phyloP scores from a whole-genome alignment of 2,888 invertebrate species.

The Tupiocoris notatus region DNA sequence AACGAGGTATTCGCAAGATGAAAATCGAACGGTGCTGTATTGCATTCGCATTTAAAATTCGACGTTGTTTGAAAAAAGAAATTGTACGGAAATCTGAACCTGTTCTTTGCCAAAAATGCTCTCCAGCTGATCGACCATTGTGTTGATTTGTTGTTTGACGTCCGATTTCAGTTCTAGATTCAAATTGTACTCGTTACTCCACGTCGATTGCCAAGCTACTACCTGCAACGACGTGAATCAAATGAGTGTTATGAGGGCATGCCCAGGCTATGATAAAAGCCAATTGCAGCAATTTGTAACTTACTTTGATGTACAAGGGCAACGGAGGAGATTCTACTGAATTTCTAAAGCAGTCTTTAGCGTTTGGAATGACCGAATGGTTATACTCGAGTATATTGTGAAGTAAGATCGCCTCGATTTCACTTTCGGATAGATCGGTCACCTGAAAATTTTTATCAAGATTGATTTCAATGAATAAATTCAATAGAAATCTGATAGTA shows the following conservation, averaged over 20 bases:
- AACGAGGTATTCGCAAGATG: no score
- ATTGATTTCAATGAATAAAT: no score
- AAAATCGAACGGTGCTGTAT: no score
- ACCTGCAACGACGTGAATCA: no score
- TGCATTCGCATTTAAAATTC: no score
- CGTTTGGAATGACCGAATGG: conserved; percentile 63
- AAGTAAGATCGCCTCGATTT: conserved; percentile 59
- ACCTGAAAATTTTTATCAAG: no score
- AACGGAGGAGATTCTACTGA: conserved; percentile 28
- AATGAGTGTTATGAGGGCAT: no score
- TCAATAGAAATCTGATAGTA: no score
- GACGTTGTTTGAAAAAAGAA: not conserved
- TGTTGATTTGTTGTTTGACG: conserved; percentile 63
- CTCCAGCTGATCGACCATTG: conserved; percentile 68
- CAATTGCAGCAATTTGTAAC: not conserved
- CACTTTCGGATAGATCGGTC: conserved; percentile 57
- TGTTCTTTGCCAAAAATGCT: conserved; percentile 65
- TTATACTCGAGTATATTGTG: conserved; percentile 61
- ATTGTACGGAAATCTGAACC: conserved; percentile 50
- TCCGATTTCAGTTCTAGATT: conserved; percentile 60
- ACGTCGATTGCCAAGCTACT: conserved; percentile 63
- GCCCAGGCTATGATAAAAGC: no score
- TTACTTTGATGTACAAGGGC: conserved; percentile 29
- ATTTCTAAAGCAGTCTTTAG: conserved; percentile 55
- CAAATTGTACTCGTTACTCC: conserved; percentile 61